A percentile compares a stretch with the other conserved stretches of the same genome.
phyloP scores from a whole-genome alignment of 2,797 vertebrate genomes.

The Philypnodon macrostomus region DNA sequence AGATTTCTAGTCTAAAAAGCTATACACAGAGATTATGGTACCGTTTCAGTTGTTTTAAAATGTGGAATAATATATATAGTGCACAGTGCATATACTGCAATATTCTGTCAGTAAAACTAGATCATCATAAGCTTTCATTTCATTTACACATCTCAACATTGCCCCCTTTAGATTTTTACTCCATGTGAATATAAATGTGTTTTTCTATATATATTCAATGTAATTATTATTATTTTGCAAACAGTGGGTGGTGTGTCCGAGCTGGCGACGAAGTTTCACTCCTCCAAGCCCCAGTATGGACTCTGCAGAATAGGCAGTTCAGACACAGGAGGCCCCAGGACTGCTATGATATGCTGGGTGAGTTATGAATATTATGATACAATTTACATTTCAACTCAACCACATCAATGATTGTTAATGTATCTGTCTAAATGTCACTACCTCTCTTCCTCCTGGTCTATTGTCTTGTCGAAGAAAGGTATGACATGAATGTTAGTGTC shows the following conservation, averaged over 20 bases:
- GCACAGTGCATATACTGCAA: no score
- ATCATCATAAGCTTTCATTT: no score
- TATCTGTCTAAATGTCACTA: slow-evolving; percentile 31
- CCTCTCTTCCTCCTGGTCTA: slow-evolving; percentile 20
- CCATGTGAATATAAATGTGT: not conserved
- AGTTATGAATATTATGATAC: slow-evolving; percentile 32
- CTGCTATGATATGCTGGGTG: slow-evolving; percentile 80
- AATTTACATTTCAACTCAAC: not conserved
- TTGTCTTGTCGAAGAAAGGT: slow-evolving; percentile 19
- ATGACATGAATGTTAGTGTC: slow-evolving; percentile 45
- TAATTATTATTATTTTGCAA: not conserved
- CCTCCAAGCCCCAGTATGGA: slow-evolving; percentile 73
- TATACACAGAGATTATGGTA: no score
- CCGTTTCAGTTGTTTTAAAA: no score
- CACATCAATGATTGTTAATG: not conserved
- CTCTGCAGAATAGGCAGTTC: slow-evolving; percentile 68
- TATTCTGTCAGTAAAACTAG: no score
- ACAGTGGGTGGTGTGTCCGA: slow-evolving; percentile 77
- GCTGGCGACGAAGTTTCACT: slow-evolving; percentile 74
- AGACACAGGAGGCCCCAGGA: slow-evolving; percentile 61
- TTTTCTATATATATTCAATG: not conserved
- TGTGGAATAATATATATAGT: no score
- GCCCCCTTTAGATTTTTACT: no score
- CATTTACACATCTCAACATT: no score
- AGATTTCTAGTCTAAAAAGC: no score